Percentiles rank a stretch among this genome's conserved stretches.
Conservation (phyloP, 1,140 invertebrate genomes). For the Nephila pilipes region DNA sequence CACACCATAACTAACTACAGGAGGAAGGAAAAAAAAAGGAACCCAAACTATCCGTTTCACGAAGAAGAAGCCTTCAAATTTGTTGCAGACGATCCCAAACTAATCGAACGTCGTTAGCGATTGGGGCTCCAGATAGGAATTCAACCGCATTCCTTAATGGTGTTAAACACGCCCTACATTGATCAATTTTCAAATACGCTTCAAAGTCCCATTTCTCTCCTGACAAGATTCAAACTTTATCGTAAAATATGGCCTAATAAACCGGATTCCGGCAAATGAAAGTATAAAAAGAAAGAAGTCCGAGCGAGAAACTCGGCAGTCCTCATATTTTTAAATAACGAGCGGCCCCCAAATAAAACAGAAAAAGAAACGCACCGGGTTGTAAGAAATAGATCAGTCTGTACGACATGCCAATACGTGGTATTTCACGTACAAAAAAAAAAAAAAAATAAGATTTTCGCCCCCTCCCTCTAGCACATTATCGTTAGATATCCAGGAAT, state of each 20-base stretch:
- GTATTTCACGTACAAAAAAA: slow-evolving; percentile 66
- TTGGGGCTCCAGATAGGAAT: background rate
- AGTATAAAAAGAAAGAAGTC: slow-evolving; percentile 52
- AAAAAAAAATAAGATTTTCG: slow-evolving; percentile 55
- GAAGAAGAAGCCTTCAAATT: background rate
- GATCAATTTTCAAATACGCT: slow-evolving; percentile 35
- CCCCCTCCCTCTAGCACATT: slow-evolving; percentile 48
- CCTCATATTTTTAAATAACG: slow-evolving; percentile 73
- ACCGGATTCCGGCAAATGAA: slow-evolving; percentile 62
- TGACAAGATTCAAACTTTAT: slow-evolving; percentile 50
- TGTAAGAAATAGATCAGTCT: slow-evolving; percentile 74
- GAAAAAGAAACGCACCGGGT: slow-evolving; percentile 27
- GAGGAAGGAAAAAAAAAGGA: too few relatives aligned
- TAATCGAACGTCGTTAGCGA: slow-evolving; percentile 23
- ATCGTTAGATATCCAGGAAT: slow-evolving; percentile 72
- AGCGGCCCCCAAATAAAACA: slow-evolving; percentile 39
- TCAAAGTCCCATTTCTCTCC: slow-evolving; percentile 32
- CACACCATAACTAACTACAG: too few relatives aligned
- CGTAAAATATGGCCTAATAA: slow-evolving; percentile 72
- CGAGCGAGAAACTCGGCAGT: background rate
- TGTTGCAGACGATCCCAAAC: background rate
- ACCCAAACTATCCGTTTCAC: background rate
- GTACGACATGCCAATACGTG: slow-evolving; percentile 73
- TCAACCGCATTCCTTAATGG: background rate
- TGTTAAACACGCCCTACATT: slow-evolving; percentile 13